phyloP scores from a whole-genome alignment of 2,888 invertebrate species.

The Cordilura impudica region DNA sequence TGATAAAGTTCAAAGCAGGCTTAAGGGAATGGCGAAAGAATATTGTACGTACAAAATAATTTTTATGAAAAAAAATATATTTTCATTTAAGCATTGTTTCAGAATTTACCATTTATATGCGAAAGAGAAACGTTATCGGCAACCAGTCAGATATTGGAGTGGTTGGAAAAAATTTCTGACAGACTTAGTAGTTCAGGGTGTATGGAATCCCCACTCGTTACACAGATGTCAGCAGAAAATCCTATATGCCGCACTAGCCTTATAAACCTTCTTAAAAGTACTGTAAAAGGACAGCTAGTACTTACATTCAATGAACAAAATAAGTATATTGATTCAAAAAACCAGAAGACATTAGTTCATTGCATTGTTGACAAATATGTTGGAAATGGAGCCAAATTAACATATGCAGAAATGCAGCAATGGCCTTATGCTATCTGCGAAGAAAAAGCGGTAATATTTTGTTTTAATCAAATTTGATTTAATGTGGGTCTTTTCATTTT shows the following conservation, averaged over 20 bases:
- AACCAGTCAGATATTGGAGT: conserved; percentile 39
- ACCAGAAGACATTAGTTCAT: conserved; percentile 30
- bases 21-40: too few species aligned
- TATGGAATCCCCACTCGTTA: conserved; percentile 24
- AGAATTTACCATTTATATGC: too few species aligned
- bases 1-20: too few species aligned
- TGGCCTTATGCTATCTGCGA: conserved; percentile 36
- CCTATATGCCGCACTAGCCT: conserved; percentile 35
- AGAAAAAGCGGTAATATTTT: conserved; percentile 33
- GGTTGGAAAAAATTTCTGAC: conserved; percentile 46
- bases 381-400: conserved; percentile 26
- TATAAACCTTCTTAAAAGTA: conserved; percentile 37
- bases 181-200: conserved; percentile 32
- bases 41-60: too few species aligned
- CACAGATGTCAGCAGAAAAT: conserved; percentile 41
- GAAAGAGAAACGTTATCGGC: conserved; percentile 8
- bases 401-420: conserved; percentile 32
- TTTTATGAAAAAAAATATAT: too few species aligned
- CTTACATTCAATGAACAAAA: conserved; percentile 35
- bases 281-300: conserved; percentile 32
- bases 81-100: too few species aligned
- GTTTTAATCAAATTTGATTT: conserved; percentile 21
- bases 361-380: conserved; percentile 35
- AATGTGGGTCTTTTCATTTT: background rate
- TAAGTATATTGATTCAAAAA: conserved; percentile 30